phyloP scores from a whole-genome alignment of 2,888 invertebrate genomes.

The Plebejus anna region DNA sequence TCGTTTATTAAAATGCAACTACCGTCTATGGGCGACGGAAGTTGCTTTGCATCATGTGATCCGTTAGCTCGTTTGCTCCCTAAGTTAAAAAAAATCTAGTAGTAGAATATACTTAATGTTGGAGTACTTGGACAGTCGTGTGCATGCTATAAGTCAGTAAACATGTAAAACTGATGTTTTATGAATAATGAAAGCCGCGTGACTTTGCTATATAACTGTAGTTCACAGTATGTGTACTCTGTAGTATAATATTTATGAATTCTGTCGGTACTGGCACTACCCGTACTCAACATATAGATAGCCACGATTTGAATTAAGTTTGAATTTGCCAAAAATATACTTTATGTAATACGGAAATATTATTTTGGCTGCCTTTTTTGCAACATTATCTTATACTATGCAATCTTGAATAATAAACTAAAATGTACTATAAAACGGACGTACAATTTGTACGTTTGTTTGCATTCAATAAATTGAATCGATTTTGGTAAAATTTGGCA shows the following conservation, averaged over 20 bases:
- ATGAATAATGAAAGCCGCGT: constrained; percentile 1
- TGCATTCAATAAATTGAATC: not conserved
- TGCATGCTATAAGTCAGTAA: not conserved
- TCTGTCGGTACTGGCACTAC: not conserved
- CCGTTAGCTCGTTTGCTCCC: no score
- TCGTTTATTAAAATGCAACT: no score
- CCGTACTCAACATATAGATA: not conserved
- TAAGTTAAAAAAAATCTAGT: no score
- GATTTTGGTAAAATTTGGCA: not conserved
- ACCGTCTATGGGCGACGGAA: no score
- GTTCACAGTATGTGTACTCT: not conserved
- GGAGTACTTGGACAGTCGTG: not conserved
- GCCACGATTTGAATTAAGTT: not conserved
- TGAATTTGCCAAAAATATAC: not conserved
- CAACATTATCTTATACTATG: no score
- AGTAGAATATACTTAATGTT: no score
- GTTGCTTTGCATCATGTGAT: no score
- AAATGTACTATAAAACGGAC: not conserved
- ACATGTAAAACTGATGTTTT: not conserved
- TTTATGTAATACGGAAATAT: not conserved
- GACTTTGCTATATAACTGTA: not conserved
- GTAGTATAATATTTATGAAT: not conserved
- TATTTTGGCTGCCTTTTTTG: no score
- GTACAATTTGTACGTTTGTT: not conserved
- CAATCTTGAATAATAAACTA: no score